A percentile compares a stretch with the other conserved stretches of the same genome.
phyloP scores from a whole-genome alignment of 2,113 vertebrate genomes.

The Corvus cornix region DNA sequence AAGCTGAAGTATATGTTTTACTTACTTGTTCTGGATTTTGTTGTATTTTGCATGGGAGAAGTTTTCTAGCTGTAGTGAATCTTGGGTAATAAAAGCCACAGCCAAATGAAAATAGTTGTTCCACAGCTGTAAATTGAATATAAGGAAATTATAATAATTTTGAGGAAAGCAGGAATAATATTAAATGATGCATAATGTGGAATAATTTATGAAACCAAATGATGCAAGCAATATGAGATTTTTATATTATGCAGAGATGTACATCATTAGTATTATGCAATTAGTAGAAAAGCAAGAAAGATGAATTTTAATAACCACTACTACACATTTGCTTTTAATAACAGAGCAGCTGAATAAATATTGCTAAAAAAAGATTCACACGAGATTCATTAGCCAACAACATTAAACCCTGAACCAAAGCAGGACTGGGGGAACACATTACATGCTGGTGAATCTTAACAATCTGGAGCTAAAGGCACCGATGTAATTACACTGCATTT shows the following conservation, averaged over 20 bases:
- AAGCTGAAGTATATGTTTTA: background rate
- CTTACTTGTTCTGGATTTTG: constrained; percentile 95
- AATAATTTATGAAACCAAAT: constrained; percentile 74
- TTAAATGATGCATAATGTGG: constrained; percentile 33
- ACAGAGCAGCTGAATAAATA: constrained; percentile 32
- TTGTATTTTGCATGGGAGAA: constrained; percentile 92
- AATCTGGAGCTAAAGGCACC: background rate
- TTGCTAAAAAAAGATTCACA: background rate
- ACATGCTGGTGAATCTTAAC: background rate
- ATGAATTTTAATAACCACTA: constrained; percentile 45
- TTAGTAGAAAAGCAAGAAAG: constrained; percentile 31
- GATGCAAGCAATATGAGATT: constrained; percentile 35
- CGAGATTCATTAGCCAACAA: constrained; percentile 6
- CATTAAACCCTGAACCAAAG: background rate
- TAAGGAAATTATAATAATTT: constrained; percentile 33
- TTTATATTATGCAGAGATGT: constrained; percentile 46
- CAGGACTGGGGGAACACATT: background rate
- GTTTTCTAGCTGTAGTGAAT: constrained; percentile 95
- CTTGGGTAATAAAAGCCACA: constrained; percentile 97
- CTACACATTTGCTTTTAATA: constrained; percentile 1
- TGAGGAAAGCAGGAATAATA: constrained; percentile 31
- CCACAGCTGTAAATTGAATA: constrained; percentile 87
- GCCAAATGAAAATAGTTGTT: constrained; percentile 99
- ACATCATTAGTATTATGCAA: constrained; percentile 44
- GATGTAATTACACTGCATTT: background rate